A percentile compares a stretch with the other conserved stretches of the same genome.
Evolutionary conservation across 2,797 vertebrate genomes (phyloP).

Genomic region (Esox lucius): DNA sequence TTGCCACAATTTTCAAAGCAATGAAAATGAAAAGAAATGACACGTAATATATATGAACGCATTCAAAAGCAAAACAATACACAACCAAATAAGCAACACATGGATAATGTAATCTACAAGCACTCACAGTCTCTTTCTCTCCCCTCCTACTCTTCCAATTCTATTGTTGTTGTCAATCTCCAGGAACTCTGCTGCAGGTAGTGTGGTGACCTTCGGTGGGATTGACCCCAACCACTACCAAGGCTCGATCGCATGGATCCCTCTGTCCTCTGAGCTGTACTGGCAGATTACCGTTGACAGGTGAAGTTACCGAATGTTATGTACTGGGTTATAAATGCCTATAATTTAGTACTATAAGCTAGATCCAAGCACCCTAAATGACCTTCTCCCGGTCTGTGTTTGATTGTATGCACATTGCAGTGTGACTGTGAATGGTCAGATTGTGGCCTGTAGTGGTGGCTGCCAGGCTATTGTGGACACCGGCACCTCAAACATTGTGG

Average conservation of each 20-base stretch:
- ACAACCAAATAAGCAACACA: no score
- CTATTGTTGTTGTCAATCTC: neutral
- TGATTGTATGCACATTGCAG: conserved; percentile 9
- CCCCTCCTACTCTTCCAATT: no score
- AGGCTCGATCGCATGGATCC: conserved; percentile 56
- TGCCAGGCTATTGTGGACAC: conserved; percentile 44
- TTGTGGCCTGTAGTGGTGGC: conserved; percentile 33
- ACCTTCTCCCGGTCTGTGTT: neutral
- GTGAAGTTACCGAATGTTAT: conserved; percentile 15
- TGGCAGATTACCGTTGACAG: conserved; percentile 61
- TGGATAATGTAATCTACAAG: no score
- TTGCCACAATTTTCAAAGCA: no score
- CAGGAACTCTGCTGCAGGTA: conserved; percentile 45
- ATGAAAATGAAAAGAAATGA: no score
- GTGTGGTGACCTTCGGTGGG: conserved; percentile 58
- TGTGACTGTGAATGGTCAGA: conserved; percentile 32
- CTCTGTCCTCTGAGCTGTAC: conserved; percentile 54
- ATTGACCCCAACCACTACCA: conserved; percentile 47
- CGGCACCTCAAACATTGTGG: conserved; percentile 34
- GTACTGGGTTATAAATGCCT: neutral
- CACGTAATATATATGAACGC: no score
- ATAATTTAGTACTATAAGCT: no score
- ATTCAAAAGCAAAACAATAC: no score
- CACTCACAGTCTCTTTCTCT: no score
- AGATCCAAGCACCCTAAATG: neutral